phyloP scores from a whole-genome alignment of 1,140 invertebrate genomes.

The Littorina saxatilis region DNA sequence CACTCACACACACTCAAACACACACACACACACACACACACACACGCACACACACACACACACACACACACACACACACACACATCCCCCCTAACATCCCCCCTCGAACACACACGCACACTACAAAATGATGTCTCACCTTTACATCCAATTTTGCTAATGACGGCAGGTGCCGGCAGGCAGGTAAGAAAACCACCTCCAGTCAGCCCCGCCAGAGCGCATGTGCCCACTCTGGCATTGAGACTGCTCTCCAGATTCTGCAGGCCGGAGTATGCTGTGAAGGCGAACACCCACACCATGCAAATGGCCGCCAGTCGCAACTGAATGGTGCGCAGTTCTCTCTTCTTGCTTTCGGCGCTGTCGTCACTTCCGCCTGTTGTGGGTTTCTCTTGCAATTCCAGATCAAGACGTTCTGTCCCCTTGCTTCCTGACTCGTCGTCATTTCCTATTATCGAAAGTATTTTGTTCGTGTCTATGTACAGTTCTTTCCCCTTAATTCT shows the following conservation, averaged over 20 bases:
- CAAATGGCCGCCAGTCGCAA: slow-evolving; percentile 53
- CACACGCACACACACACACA: no score
- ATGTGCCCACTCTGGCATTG: slow-evolving; percentile 52
- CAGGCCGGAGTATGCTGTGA: slow-evolving; percentile 58
- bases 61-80: no score
- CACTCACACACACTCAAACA: no score
- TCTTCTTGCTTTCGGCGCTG: background rate
- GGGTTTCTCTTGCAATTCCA: no score
- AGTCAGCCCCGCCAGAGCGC: slow-evolving; percentile 56
- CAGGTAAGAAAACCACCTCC: slow-evolving; percentile 59
- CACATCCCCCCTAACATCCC: no score
- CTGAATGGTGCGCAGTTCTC: slow-evolving; percentile 21
- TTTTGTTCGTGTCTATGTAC: no score
- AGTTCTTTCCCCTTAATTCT: no score
- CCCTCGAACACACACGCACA: no score
- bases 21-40: no score
- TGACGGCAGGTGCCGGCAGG: slow-evolving; percentile 55
- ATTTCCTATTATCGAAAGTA: no score
- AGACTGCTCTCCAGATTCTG: slow-evolving; percentile 59
- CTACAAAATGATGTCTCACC: background rate
- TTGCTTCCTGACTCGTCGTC: no score
- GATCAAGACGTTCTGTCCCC: no score
- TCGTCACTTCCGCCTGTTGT: background rate
- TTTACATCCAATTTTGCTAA: slow-evolving; percentile 53
- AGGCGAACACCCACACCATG: slow-evolving; percentile 55